Conservation (phyloP, 2,888 invertebrate genomes). For the Drosophila colorata region DNA sequence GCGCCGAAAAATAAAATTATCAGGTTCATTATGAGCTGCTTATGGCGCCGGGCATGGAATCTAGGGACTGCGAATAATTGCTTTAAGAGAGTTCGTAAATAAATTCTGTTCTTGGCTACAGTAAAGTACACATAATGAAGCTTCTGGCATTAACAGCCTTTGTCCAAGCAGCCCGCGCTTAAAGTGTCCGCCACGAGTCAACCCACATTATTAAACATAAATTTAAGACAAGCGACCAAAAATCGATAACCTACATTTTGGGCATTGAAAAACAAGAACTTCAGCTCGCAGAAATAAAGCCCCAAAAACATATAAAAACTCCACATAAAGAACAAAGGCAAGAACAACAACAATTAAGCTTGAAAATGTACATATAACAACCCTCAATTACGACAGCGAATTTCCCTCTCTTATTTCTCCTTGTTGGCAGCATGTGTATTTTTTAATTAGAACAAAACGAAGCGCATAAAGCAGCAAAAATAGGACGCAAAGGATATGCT, state of each 20-base stretch:
- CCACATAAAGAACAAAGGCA: slow-evolving; percentile 56
- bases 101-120: too few relatives aligned
- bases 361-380: slow-evolving; percentile 62
- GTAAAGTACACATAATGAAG: too few relatives aligned
- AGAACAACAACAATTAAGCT: slow-evolving; percentile 68
- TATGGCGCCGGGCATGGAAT: slow-evolving; percentile 22
- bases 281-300: slow-evolving; percentile 41
- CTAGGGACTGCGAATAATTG: slow-evolving; percentile 27
- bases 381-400: slow-evolving; percentile 63
- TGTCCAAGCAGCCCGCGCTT: too few relatives aligned
- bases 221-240: slow-evolving; percentile 49
- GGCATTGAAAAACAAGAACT: slow-evolving; percentile 24
- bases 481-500: slow-evolving; percentile 43
- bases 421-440: slow-evolving; percentile 43
- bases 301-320: slow-evolving; percentile 22
- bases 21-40: slow-evolving; percentile 51
- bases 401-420: slow-evolving; percentile 12
- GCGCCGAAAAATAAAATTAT: slow-evolving; percentile 11
- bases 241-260: slow-evolving; percentile 76
- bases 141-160: too few relatives aligned
- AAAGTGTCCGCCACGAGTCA: slow-evolving; percentile 2
- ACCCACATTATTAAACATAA: slow-evolving; percentile 36
- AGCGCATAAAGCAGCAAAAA: slow-evolving; percentile 21
- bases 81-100: slow-evolving; percentile 13
- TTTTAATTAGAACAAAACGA: slow-evolving; percentile 61